Conservation (phyloP, 2,113 vertebrate species). For the Parus major region DNA sequence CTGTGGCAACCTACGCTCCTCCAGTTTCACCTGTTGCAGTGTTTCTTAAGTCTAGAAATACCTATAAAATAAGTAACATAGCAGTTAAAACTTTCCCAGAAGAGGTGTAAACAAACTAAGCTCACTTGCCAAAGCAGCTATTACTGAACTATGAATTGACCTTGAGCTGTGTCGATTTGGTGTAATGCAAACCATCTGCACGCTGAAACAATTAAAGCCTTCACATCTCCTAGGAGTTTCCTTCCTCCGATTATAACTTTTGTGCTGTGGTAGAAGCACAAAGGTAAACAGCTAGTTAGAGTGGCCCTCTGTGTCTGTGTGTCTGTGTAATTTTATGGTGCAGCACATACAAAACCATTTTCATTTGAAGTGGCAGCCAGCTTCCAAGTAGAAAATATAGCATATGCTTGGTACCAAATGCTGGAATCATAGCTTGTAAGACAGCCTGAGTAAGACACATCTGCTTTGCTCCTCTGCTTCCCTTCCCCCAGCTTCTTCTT, state of each 20-base stretch:
- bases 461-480: not conserved
- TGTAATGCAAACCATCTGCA: conserved; percentile 76
- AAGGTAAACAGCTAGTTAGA: conserved; percentile 59
- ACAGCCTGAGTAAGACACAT: not conserved
- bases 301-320: not conserved
- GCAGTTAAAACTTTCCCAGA: conserved; percentile 23
- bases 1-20: not conserved
- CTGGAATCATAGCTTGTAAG: not conserved
- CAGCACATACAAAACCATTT: not conserved
- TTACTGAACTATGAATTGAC: conserved; percentile 53
- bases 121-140: not conserved
- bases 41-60: not conserved
- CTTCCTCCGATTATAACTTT: conserved; percentile 79
- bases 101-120: conserved; percentile 29
- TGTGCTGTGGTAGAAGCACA: conserved; percentile 30
- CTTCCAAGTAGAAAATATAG: conserved; percentile 29
- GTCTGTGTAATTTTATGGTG: conserved; percentile 43
- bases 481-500: not conserved
- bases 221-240: conserved; percentile 76
- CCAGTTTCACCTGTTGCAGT: conserved; percentile 25
- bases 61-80: not conserved
- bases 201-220: conserved; percentile 68
- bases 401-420: not conserved
- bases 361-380: not conserved
- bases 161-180: conserved; percentile 46